A percentile compares a stretch with the other conserved stretches of the same genome.
Conservation (phyloP, 2,888 invertebrate genomes). For the Branchipolynoe longqiensis region DNA sequence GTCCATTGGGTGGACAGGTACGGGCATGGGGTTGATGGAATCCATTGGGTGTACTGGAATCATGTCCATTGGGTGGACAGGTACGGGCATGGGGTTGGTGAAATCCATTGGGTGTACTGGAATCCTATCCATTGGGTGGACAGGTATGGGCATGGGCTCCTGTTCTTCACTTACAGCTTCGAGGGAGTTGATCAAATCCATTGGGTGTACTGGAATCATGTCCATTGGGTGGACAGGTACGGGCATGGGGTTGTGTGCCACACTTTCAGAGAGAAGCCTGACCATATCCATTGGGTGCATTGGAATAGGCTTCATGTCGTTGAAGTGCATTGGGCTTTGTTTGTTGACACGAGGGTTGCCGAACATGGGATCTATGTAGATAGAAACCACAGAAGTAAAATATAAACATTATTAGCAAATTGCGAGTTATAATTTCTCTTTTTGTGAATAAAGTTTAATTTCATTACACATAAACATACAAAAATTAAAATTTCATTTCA, state of each 20-base stretch:
- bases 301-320: not conserved
- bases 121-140: not conserved
- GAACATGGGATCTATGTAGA: too few relatives aligned
- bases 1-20: too few relatives aligned
- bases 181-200: too few relatives aligned
- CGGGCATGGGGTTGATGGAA: not conserved
- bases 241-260: not conserved
- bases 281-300: not conserved
- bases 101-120: constrained; percentile 6
- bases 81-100: not conserved
- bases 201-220: constrained; percentile 1
- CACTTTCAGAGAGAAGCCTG: not conserved
- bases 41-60: not conserved
- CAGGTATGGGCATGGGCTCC: not conserved
- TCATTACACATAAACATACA: too few relatives aligned
- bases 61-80: not conserved
- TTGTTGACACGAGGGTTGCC: not conserved
- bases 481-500: too few relatives aligned
- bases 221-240: not conserved
- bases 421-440: too few relatives aligned
- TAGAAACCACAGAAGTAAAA: too few relatives aligned
- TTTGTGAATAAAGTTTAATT: too few relatives aligned
- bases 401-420: too few relatives aligned
- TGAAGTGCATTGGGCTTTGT: not conserved
- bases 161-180: too few relatives aligned